A percentile compares a stretch with the other conserved stretches of the same genome.
Conservation (phyloP, 1,140 invertebrate genomes). For the Drosophila triauraria region DNA sequence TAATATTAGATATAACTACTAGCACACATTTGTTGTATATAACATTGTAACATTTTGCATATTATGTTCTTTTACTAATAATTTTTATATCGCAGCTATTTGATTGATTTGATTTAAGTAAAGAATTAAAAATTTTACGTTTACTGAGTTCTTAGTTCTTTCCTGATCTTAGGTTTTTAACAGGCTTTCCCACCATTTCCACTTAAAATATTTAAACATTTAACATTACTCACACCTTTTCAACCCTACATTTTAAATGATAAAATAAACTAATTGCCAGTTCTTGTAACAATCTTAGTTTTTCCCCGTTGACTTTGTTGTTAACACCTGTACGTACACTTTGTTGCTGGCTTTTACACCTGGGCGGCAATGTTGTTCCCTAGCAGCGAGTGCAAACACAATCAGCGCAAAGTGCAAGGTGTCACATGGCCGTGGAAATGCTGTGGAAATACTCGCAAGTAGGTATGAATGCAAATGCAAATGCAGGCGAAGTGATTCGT, state of each 20-base stretch:
- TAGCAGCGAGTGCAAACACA: slow-evolving; percentile 50
- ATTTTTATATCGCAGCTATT: no score
- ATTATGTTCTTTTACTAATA: no score
- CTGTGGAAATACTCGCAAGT: slow-evolving; percentile 10
- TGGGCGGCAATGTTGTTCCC: slow-evolving; percentile 6
- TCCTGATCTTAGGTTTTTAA: no score
- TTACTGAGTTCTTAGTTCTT: not conserved
- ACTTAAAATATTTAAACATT: not conserved
- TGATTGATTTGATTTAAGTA: no score
- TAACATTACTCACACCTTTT: not conserved
- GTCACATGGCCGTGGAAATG: slow-evolving; percentile 59
- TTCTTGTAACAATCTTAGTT: not conserved
- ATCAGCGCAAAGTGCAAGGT: slow-evolving; percentile 70
- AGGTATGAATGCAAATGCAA: slow-evolving; percentile 39
- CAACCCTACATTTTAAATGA: not conserved
- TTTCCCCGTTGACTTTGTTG: not conserved
- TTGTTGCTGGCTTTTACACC: not conserved
- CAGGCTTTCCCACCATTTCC: not conserved
- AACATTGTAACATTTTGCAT: no score
- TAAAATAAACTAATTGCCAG: not conserved
- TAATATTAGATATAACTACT: not conserved
- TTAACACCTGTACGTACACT: not conserved
- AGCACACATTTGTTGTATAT: no score
- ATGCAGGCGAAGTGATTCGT: slow-evolving; percentile 57
- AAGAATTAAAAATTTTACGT: not conserved